Evolutionary conservation across 1,140 invertebrate genomes (phyloP), one percentile per base, ranked within the genome.

Genomic region (Drosophila ficusphila): DNA sequence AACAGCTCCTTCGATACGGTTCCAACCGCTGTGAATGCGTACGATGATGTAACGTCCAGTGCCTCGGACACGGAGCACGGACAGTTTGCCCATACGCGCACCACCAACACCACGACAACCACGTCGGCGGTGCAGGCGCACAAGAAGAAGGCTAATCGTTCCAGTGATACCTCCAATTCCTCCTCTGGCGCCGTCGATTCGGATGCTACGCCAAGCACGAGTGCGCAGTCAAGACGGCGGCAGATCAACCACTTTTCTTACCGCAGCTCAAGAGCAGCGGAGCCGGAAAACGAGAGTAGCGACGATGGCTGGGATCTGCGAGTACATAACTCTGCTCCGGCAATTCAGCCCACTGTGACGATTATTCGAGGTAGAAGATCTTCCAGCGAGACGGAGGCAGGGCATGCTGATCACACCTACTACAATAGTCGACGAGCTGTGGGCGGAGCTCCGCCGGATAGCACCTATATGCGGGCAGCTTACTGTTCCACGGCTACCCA

Each of bases 71-170:
- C 89, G 3, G 89, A 90, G 52, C 89, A 89, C 62, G 89, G 70
- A 2, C 83, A 90, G 36, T 90, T 90, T 18, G 89, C 89, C 0
- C 68, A 90, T 49, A 90, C 89, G n/a, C 69, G 89, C 6, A 90
- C 89, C 29, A 90, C 89, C 4, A 90, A 90, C 41, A 90, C 89
- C 7, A 89, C 89, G 0, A 90, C 89, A 19, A 90, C 89, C 1
- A 90, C 89, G 4, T 90, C 89, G 9, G 89, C 85, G 0, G 33
- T 67, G 3, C 74, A 75, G 42, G 74, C 62, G 8, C 77, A 89
- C 25, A 90, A 90, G 29, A 88, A 90, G 16, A 75, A 77, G 14
- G 67, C 53, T 8, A 83, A 70, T 41, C 76, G 64, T 16, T 53
- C 58, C 16, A 62, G 39, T 3, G 54, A 62, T 33, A 39, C 49